These are phyloP conservation scores for Sesia apiformis DNA, from an alignment of 2,888 invertebrate genomes.

Conservation along the genomic window DNA sequence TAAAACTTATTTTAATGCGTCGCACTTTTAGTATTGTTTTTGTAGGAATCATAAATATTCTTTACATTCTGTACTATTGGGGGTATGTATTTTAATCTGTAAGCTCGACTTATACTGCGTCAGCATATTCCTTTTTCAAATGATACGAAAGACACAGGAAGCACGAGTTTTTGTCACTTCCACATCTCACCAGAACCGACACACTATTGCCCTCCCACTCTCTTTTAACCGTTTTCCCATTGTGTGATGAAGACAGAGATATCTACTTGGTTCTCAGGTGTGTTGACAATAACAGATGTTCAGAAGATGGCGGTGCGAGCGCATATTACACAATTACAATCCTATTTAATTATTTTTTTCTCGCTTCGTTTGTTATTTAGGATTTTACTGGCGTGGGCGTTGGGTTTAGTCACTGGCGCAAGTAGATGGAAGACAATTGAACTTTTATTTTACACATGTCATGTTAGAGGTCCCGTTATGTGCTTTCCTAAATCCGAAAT, in stretches of 20 bases:
- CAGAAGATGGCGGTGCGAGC: conserved; percentile 47
- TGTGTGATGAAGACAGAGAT: conserved; percentile 22
- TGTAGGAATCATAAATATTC: too few relatives aligned
- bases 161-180: conserved; percentile 72
- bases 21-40: too few relatives aligned
- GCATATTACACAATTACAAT: conserved; percentile 71
- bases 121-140: conserved; percentile 68
- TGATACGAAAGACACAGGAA: conserved; percentile 74
- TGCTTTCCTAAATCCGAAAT: conserved; percentile 32
- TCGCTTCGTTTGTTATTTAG: conserved; percentile 44
- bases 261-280: conserved; percentile 53
- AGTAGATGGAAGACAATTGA: conserved; percentile 46
- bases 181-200: conserved; percentile 49
- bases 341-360: conserved; percentile 70
- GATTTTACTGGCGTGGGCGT: conserved; percentile 48
- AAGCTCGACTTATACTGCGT: conserved; percentile 26
- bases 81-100: background rate
- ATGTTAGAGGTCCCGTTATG: conserved; percentile 43
- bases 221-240: conserved; percentile 10
- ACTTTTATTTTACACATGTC: conserved; percentile 38
- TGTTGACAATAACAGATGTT: conserved; percentile 74
- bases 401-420: conserved; percentile 8
- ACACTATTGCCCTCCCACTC: conserved; percentile 23
- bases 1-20: too few relatives aligned
- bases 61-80: too few relatives aligned